A percentile compares a stretch with the other conserved stretches of the same genome.
phyloP scores from a whole-genome alignment of 30 jellyfish, hydroid and myxozoan species.

The Phacellophora camtschatica region DNA sequence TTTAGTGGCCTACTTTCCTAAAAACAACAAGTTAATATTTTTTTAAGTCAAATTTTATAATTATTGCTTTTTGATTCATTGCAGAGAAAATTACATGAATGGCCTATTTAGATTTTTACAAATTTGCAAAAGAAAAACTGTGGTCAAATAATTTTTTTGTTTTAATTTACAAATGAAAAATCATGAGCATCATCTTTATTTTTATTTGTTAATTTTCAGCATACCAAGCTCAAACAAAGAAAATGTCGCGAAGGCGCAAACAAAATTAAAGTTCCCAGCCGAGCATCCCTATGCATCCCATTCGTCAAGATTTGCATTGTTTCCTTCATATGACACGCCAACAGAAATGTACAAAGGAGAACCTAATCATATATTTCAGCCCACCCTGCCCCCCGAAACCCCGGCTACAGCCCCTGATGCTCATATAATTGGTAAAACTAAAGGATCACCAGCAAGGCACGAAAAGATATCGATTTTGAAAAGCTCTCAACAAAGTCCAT shows the following conservation, averaged over 20 bases:
- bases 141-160: no score
- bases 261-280: slow-evolving; percentile 63
- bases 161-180: no score
- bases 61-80: no score
- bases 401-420: slow-evolving; percentile 77
- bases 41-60: no score
- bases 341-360: slow-evolving; percentile 59
- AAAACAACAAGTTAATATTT: no score
- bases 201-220: slow-evolving; percentile 9
- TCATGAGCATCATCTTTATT: no score
- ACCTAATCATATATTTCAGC: slow-evolving; percentile 48
- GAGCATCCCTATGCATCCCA: slow-evolving; percentile 82
- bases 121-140: no score
- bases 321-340: slow-evolving; percentile 64
- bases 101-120: no score
- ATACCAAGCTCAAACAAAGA: slow-evolving; percentile 69
- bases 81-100: no score
- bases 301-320: slow-evolving; percentile 55
- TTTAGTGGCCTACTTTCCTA: no score
- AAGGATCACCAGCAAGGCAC: slow-evolving; percentile 81
- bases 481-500: slow-evolving; percentile 64
- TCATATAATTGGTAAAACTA: slow-evolving; percentile 48
- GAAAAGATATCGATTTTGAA: slow-evolving; percentile 49
- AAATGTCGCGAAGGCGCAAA: slow-evolving; percentile 12
- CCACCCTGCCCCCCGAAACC: slow-evolving; percentile 71